A percentile compares a stretch with the other conserved stretches of the same genome.
phyloP scores from a whole-genome alignment of 2,797 vertebrate species.

The Lycodopsis pacificus region DNA sequence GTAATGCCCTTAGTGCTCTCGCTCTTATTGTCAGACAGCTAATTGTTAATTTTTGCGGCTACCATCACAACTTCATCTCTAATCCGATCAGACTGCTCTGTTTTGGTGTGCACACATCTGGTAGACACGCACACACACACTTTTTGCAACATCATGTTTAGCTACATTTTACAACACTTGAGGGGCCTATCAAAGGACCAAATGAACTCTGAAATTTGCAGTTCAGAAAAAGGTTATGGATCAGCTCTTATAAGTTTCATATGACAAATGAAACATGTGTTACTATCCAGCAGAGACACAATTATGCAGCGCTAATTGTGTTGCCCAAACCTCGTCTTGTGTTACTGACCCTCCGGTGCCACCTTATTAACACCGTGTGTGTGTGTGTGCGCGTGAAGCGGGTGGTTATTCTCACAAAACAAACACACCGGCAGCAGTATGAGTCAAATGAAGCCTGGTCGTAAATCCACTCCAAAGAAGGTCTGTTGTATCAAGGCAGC shows the following conservation, averaged over 20 bases:
- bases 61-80: neutral
- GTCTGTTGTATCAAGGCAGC: slow-evolving; percentile 55
- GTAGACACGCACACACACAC: slow-evolving; percentile 3
- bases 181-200: slow-evolving; percentile 2
- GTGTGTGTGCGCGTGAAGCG: slow-evolving; percentile 29
- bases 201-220: slow-evolving; percentile 5
- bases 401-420: slow-evolving; percentile 43
- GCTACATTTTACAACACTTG: neutral
- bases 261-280: slow-evolving; percentile 11
- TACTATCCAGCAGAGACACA: neutral
- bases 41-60: neutral
- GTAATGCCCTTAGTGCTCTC: neutral
- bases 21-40: neutral
- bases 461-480: slow-evolving; percentile 29
- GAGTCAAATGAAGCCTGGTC: slow-evolving; percentile 49
- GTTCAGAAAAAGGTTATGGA: neutral
- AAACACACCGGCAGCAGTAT: slow-evolving; percentile 59
- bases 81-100: neutral
- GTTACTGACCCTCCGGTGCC: slow-evolving; percentile 25
- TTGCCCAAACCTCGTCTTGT: slow-evolving; percentile 39
- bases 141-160: neutral
- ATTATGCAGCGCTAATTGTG: slow-evolving; percentile 25
- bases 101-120: neutral
- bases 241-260: neutral
- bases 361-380: slow-evolving; percentile 33